Evolutionary conservation across 2,888 invertebrate species (phyloP).

Genomic region (Megaustenia siamemsis): DNA sequence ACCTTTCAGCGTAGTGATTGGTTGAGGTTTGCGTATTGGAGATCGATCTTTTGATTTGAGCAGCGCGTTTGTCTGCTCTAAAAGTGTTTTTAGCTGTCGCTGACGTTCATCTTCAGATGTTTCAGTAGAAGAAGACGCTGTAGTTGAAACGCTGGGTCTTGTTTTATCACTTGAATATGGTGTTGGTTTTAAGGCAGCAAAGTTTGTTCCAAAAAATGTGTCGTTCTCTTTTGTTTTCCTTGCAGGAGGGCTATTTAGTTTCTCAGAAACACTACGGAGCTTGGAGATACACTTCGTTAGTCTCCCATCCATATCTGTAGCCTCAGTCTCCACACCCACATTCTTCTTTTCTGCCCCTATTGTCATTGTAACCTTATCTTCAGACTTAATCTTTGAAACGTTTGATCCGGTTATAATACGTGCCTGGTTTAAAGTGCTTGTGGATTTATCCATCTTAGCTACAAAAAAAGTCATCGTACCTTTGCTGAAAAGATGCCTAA

Average conservation of each 20-base stretch:
- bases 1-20: conserved; percentile 72
- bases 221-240: conserved; percentile 48
- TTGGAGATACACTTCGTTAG: conserved; percentile 78
- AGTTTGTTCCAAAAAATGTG: conserved; percentile 49
- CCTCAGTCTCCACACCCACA: conserved; percentile 67
- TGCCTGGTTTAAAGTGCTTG: conserved; percentile 64
- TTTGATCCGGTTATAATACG: conserved; percentile 25
- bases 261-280: conserved; percentile 75
- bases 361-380: conserved; percentile 64
- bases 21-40: conserved; percentile 71
- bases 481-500: conserved; percentile 67
- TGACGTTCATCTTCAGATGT: conserved; percentile 61
- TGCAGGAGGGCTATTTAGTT: conserved; percentile 73
- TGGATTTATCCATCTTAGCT: conserved; percentile 71
- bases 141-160: background rate
- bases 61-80: conserved; percentile 64
- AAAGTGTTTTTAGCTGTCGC: conserved; percentile 62
- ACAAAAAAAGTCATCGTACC: conserved; percentile 71
- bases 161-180: background rate
- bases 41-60: conserved; percentile 59
- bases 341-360: conserved; percentile 60
- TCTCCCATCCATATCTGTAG: conserved; percentile 68
- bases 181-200: conserved; percentile 34
- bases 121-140: conserved; percentile 1
- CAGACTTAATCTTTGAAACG: conserved; percentile 28